A percentile compares a stretch with the other conserved stretches of the same genome.
Conservation (phyloP, 2,888 invertebrate species). For the Phalangium opilio region DNA sequence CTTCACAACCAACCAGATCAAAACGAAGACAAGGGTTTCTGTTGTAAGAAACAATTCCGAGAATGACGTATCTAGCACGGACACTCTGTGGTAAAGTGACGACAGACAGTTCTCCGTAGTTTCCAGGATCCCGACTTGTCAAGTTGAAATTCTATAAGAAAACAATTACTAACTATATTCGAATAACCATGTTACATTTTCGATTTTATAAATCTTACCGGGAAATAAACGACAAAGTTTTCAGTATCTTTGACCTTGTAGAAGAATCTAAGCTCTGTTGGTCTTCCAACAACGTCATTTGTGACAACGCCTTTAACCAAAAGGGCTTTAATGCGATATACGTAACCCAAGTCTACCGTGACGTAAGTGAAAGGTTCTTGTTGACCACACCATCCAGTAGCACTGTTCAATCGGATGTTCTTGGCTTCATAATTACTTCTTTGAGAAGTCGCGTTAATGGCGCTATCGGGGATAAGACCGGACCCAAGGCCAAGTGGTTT, state of each 20-base stretch:
- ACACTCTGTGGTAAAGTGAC: conserved; percentile 86
- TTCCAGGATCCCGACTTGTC: conserved; percentile 87
- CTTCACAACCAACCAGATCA: conserved; percentile 86
- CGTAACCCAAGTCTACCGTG: conserved; percentile 81
- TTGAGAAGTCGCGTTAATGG: conserved; percentile 88
- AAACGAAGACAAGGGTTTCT: conserved; percentile 92
- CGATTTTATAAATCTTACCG: conserved; percentile 33
- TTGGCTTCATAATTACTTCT: conserved; percentile 33
- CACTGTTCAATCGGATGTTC: conserved; percentile 75
- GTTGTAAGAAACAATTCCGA: conserved; percentile 92
- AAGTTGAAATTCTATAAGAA: conserved; percentile 57
- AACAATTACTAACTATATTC: conserved; percentile 2
- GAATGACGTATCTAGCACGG: conserved; percentile 78
- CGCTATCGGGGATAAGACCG: conserved; percentile 81
- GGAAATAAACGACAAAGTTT: conserved; percentile 92
- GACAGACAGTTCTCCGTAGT: conserved; percentile 91
- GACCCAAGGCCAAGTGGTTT: conserved; percentile 78
- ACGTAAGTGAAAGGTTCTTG: conserved; percentile 84
- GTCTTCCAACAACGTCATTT: conserved; percentile 84
- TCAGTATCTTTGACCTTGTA: conserved; percentile 87
- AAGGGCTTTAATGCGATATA: conserved; percentile 71
- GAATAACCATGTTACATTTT: background rate
- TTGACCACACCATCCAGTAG: conserved; percentile 90
- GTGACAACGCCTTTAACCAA: conserved; percentile 87
- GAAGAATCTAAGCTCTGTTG: conserved; percentile 91